These are phyloP conservation scores for Etheostoma nigrum DNA, from an alignment of 2,797 vertebrate species.

Conservation along the genomic window DNA sequence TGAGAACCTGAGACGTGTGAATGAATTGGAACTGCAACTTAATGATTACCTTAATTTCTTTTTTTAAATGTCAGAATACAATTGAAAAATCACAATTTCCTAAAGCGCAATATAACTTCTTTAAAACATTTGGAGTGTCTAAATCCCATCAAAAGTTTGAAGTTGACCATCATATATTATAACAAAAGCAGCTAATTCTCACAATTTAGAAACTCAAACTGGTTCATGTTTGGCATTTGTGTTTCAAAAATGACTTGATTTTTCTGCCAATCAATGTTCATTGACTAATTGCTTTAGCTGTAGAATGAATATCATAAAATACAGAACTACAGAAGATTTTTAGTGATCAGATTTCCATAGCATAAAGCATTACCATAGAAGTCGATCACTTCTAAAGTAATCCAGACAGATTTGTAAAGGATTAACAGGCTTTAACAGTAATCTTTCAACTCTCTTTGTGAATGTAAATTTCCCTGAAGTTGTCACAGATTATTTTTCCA, in stretches of 20 bases:
- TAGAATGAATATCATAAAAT: not conserved
- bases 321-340: not conserved
- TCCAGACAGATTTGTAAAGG: conserved; percentile 16
- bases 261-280: not conserved
- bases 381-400: not conserved
- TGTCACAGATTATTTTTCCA: conserved; percentile 60
- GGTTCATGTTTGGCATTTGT: not conserved
- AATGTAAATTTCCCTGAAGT: conserved; percentile 47
- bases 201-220: not conserved
- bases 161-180: not conserved
- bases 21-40: conserved; percentile 5
- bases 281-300: not conserved
- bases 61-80: conserved; percentile 10
- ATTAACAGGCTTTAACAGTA: conserved; percentile 40
- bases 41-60: not conserved
- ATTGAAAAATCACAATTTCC: not conserved
- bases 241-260: not conserved
- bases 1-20: conserved; percentile 46
- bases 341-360: not conserved
- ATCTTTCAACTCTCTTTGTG: conserved; percentile 33
- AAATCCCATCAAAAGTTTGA: conserved; percentile 11
- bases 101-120: conserved; percentile 23
- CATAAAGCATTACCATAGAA: not conserved
- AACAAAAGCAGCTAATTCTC: conserved; percentile 13
- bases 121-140: conserved; percentile 7